Evolutionary conservation across 2,888 invertebrate species (phyloP).

Genomic region (Seira musarum): DNA sequence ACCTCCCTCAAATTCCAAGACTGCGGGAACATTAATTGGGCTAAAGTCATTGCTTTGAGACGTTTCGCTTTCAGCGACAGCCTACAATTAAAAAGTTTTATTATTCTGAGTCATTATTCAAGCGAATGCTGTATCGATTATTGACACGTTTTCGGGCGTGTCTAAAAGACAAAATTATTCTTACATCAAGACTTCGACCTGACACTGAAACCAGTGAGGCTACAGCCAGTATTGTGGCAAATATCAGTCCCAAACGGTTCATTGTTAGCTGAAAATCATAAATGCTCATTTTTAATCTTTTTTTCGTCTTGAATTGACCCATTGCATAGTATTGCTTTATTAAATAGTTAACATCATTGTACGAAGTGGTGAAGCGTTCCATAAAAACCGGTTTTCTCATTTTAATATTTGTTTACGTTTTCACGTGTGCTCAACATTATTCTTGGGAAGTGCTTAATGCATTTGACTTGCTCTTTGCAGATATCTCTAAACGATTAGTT

Average conservation of each 20-base stretch:
- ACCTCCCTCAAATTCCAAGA: constrained; percentile 58
- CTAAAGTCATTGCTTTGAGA: constrained; percentile 26
- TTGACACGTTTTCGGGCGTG: neutral
- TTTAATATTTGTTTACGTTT: constrained; percentile 10
- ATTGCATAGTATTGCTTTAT: too few relatives aligned
- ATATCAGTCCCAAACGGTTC: constrained; percentile 44
- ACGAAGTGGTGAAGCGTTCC: neutral
- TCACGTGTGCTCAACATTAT: neutral
- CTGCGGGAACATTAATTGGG: constrained; percentile 35
- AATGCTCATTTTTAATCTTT: too few relatives aligned
- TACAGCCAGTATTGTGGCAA: constrained; percentile 4
- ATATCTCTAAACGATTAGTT: too few relatives aligned
- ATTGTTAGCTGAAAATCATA: constrained; percentile 27
- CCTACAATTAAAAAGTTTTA: constrained; percentile 14
- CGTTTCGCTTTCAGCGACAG: constrained; percentile 30
- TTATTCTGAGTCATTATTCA: too few relatives aligned
- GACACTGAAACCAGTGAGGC: constrained; percentile 28
- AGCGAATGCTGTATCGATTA: too few relatives aligned
- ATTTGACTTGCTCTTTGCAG: too few relatives aligned
- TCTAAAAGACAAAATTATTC: constrained; percentile 1
- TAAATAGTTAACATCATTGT: too few relatives aligned
- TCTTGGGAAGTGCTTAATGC: too few relatives aligned
- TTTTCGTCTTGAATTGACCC: too few relatives aligned
- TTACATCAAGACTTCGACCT: constrained; percentile 43
- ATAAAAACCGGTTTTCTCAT: constrained; percentile 1